A percentile compares a stretch with the other conserved stretches of the same genome.
phyloP scores from a whole-genome alignment of 2,888 invertebrate species.

The Alloscopus bannaensis region DNA sequence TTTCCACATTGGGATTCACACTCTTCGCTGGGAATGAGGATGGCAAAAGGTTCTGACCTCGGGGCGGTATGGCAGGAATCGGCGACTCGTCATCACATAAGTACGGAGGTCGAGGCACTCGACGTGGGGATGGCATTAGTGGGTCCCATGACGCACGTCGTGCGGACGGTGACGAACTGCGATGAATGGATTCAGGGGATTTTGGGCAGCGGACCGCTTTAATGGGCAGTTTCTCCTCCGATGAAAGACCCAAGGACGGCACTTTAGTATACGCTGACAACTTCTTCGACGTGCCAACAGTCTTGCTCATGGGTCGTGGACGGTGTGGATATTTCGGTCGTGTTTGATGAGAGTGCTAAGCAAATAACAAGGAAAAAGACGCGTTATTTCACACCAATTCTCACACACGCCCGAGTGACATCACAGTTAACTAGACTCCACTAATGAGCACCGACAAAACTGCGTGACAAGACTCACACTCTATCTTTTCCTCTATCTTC shows the following conservation, averaged over 20 bases:
- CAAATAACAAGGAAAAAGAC: too few relatives aligned
- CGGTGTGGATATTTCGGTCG: conserved; percentile 81
- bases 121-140: conserved; percentile 63
- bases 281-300: conserved; percentile 62
- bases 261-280: conserved; percentile 61
- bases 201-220: conserved; percentile 38
- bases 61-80: conserved; percentile 64
- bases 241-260: conserved; percentile 44
- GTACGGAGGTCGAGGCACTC: conserved; percentile 64
- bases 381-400: too few relatives aligned
- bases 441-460: too few relatives aligned
- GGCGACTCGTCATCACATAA: conserved; percentile 65
- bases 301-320: conserved; percentile 73
- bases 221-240: conserved; percentile 46
- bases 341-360: conserved; percentile 75
- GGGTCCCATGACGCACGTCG: conserved; percentile 69
- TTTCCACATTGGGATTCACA: conserved; percentile 70
- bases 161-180: conserved; percentile 52
- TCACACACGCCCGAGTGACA: too few relatives aligned
- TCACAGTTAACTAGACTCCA: too few relatives aligned
- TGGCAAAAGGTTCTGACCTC: conserved; percentile 47
- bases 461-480: too few relatives aligned
- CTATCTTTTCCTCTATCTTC: too few relatives aligned
- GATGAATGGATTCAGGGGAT: conserved; percentile 58
- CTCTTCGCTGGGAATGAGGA: conserved; percentile 34